These are phyloP conservation scores for Acanthiza pusilla DNA, from an alignment of 2,797 vertebrate species.

Conservation along the genomic window DNA sequence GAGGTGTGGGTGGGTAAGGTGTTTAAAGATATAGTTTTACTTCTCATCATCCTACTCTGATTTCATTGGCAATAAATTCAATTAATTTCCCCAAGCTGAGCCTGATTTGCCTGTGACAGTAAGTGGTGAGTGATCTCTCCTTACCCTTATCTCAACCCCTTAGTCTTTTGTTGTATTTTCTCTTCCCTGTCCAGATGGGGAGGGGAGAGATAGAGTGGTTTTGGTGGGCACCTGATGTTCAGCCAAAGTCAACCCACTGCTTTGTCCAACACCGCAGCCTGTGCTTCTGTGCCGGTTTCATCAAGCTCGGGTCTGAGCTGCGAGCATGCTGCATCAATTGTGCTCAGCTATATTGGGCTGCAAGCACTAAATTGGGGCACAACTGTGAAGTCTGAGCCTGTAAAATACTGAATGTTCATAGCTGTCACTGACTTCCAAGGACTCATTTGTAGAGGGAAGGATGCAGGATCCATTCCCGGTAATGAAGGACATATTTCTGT, in stretches of 20 bases:
- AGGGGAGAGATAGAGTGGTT: neutral
- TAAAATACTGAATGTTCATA: neutral
- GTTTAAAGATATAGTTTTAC: neutral
- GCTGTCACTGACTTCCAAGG: neutral
- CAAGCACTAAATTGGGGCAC: neutral
- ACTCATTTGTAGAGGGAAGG: neutral
- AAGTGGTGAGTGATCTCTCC: neutral
- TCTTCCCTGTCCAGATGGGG: neutral
- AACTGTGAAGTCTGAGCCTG: neutral
- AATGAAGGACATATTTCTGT: neutral
- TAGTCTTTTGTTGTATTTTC: neutral
- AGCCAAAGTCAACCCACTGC: neutral
- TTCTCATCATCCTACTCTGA: neutral
- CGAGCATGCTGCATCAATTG: neutral
- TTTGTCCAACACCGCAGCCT: rapidly evolving
- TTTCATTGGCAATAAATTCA: neutral
- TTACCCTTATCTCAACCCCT: neutral
- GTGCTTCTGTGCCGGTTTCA: neutral
- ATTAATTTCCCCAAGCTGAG: neutral
- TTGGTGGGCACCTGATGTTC: neutral
- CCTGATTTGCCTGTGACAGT: neutral
- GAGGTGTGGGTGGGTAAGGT: neutral
- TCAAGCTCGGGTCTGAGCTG: rapidly evolving
- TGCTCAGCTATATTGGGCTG: neutral
- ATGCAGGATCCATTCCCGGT: neutral